Conservation (phyloP, 2,113 vertebrate genomes). For the Zootoca vivipara region DNA sequence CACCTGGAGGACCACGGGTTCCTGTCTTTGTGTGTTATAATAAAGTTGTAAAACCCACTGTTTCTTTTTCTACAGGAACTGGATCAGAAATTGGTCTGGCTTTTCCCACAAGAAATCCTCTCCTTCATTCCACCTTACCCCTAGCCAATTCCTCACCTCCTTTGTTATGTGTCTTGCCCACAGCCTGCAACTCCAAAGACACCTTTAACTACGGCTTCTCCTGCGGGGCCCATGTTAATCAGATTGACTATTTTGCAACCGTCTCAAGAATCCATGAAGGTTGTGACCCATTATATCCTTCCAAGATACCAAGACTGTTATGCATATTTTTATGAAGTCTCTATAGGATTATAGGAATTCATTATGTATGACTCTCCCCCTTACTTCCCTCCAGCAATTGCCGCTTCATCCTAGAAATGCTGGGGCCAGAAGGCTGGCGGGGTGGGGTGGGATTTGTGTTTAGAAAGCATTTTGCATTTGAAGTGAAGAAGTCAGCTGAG, state of each 20-base stretch:
- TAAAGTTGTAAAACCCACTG: not conserved
- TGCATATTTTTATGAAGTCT: slow-evolving; percentile 57
- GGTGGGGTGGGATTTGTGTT: not conserved
- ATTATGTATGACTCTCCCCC: slow-evolving; percentile 62
- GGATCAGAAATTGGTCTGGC: too few species aligned
- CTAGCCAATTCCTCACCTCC: not conserved
- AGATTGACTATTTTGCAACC: slow-evolving; percentile 23
- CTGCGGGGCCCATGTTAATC: slow-evolving; percentile 43
- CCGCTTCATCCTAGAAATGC: slow-evolving; percentile 43
- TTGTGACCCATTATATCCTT: slow-evolving; percentile 50
- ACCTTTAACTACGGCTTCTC: slow-evolving; percentile 5
- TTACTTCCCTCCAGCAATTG: slow-evolving; percentile 42
- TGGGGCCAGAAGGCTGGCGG: not conserved
- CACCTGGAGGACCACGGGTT: not conserved
- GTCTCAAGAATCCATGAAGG: slow-evolving; percentile 51
- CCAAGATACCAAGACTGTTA: slow-evolving; percentile 38
- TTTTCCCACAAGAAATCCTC: not conserved
- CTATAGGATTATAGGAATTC: slow-evolving; percentile 51
- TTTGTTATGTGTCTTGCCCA: slow-evolving; percentile 10
- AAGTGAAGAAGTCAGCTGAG: slow-evolving; percentile 15
- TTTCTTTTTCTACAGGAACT: not conserved
- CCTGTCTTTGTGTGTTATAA: not conserved
- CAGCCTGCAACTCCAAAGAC: slow-evolving; percentile 32
- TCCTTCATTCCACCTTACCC: not conserved
- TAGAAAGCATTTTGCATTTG: slow-evolving; percentile 9